phyloP scores from a whole-genome alignment of 2,888 invertebrate species.

The Epiblema foenella region DNA sequence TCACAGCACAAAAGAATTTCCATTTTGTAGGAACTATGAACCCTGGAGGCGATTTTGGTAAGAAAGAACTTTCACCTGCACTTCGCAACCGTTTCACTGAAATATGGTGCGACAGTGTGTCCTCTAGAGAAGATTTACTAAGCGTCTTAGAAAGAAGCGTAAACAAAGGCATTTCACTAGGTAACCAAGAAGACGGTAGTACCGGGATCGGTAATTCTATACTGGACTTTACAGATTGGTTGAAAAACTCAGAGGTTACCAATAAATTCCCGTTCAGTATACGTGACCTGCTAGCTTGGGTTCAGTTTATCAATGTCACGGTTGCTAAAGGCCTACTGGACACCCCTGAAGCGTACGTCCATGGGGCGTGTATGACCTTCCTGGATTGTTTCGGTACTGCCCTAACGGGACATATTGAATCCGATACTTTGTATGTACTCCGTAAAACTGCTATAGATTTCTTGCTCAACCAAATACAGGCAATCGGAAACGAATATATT shows the following conservation, averaged over 20 bases:
- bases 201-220: constrained; percentile 88
- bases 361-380: constrained; percentile 96
- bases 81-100: constrained; percentile 99
- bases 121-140: constrained; percentile 89
- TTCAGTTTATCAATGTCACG: constrained; percentile 92
- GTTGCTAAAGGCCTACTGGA: constrained; percentile 73
- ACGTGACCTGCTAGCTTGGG: constrained; percentile 96
- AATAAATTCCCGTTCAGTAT: constrained; percentile 93
- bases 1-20: constrained; percentile 90
- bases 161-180: constrained; percentile 78
- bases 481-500: constrained; percentile 69
- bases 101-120: constrained; percentile 97
- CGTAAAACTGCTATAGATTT: constrained; percentile 83
- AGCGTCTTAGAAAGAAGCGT: constrained; percentile 93
- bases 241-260: constrained; percentile 89
- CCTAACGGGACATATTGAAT: constrained; percentile 88
- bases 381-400: constrained; percentile 96
- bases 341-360: constrained; percentile 89
- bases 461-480: constrained; percentile 82
- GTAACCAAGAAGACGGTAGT: constrained; percentile 81
- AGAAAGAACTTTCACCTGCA: constrained; percentile 99
- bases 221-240: constrained; percentile 92
- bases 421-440: constrained; percentile 73
- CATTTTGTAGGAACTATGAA: constrained; percentile 99
- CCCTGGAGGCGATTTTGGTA: constrained; percentile 99